Evolutionary conservation across 53 echinoderm and acorn worm genomes (phyloP).

Genomic region (Henricia sp.): DNA sequence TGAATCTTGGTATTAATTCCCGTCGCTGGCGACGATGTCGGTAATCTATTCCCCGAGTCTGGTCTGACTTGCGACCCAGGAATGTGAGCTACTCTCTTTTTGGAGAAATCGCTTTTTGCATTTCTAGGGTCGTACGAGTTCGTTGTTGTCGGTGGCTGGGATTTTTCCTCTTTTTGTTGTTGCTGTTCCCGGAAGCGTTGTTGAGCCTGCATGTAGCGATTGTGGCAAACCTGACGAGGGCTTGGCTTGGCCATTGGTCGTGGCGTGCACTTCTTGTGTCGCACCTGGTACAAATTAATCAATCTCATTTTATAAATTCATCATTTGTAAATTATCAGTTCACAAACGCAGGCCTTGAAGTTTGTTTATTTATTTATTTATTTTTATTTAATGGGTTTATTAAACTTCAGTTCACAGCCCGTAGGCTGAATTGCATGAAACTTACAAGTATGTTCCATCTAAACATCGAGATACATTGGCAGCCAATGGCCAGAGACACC

Average conservation of each 20-base stretch:
- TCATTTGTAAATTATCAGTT: neutral
- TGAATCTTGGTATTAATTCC: constrained; percentile 65
- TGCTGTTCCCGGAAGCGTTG: constrained; percentile 40
- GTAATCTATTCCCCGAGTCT: neutral
- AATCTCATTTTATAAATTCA: neutral
- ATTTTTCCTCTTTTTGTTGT: neutral
- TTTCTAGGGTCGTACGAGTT: neutral
- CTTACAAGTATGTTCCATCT: too few species aligned
- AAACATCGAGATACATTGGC: too few species aligned
- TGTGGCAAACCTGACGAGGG: constrained; percentile 87
- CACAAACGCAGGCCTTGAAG: neutral
- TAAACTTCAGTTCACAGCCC: too few species aligned
- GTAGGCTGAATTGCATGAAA: too few species aligned
- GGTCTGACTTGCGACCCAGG: neutral
- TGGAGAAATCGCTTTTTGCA: neutral
- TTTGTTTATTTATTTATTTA: neutral
- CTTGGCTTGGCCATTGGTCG: constrained; percentile 60
- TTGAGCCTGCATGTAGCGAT: constrained; percentile 69
- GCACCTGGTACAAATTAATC: neutral
- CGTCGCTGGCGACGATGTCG: neutral
- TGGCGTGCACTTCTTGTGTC: constrained; percentile 38
- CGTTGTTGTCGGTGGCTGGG: neutral
- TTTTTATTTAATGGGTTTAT: too few species aligned
- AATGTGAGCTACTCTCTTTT: constrained; percentile 53
- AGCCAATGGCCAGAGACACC: too few species aligned